Conservation (phyloP, 2,797 vertebrate species). For the Lycodopsis pacificus region DNA sequence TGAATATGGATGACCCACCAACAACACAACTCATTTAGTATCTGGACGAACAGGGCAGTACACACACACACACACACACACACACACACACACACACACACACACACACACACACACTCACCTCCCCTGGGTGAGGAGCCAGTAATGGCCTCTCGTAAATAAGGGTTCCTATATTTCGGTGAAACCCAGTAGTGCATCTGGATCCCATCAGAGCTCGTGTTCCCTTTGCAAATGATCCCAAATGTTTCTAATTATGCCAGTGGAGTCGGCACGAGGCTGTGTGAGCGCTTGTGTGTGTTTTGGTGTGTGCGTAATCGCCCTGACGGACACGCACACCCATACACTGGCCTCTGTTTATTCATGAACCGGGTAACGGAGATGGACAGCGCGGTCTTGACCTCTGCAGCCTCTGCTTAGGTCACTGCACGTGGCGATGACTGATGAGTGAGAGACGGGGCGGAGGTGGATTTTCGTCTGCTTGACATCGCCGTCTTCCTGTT, state of each 20-base stretch:
- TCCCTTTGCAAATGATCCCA: conserved; percentile 83
- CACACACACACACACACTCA: conserved; percentile 14
- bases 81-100: conserved; percentile 26
- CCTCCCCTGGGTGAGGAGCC: conserved; percentile 73
- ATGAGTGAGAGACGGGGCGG: conserved; percentile 46
- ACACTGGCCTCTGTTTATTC: conserved; percentile 68
- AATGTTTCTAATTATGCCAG: conserved; percentile 85
- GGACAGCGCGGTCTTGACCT: conserved; percentile 69
- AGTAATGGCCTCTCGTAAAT: conserved; percentile 82
- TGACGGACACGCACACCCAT: conserved; percentile 59
- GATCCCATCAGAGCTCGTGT: conserved; percentile 83
- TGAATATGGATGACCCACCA: conserved; percentile 60
- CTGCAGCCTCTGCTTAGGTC: conserved; percentile 63
- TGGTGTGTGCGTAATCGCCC: conserved; percentile 44
- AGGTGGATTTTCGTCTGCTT: conserved; percentile 37
- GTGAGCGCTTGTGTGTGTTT: conserved; percentile 33
- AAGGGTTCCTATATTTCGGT: conserved; percentile 79
- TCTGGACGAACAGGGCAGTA: conserved; percentile 36
- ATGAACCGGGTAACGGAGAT: conserved; percentile 51
- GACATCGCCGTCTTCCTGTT: conserved; percentile 14
- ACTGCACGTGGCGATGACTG: conserved; percentile 51
- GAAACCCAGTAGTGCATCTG: conserved; percentile 82
- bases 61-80: conserved; percentile 23
- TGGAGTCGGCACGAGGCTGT: conserved; percentile 76
- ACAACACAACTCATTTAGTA: conserved; percentile 53